Evolutionary conservation across 2,113 vertebrate genomes (phyloP).

Genomic region (Hydropotes inermis): DNA sequence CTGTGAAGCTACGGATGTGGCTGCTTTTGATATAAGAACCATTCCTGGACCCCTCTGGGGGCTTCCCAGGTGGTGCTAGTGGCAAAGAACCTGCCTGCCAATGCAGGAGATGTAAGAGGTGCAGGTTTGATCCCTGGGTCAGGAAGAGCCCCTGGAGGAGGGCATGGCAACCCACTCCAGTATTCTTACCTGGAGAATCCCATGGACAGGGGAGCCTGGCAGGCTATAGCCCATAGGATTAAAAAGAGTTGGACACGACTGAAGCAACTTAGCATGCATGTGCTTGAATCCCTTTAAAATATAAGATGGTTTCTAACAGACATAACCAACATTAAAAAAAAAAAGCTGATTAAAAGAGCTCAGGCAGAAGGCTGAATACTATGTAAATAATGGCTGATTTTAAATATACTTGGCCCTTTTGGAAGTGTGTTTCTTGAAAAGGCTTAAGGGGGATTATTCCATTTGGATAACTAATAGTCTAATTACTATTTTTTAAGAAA

Average conservation of each 20-base stretch:
- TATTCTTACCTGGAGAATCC: not conserved
- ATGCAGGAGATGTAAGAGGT: not conserved
- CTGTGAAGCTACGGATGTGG: not conserved
- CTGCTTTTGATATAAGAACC: constrained; percentile 21
- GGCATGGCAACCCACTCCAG: not conserved
- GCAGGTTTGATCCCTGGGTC: not conserved
- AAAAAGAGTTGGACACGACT: not conserved
- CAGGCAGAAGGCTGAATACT: not conserved
- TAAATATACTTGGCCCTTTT: constrained; percentile 45
- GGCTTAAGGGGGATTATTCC: constrained; percentile 44
- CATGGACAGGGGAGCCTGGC: not conserved
- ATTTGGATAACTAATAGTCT: constrained; percentile 53
- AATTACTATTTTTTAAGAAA: constrained; percentile 32
- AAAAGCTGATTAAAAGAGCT: constrained; percentile 9
- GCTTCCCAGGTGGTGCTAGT: not conserved
- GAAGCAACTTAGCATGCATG: not conserved
- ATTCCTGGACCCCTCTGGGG: not conserved
- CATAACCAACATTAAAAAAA: not conserved
- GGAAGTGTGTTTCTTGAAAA: constrained; percentile 63
- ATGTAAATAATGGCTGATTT: constrained; percentile 40
- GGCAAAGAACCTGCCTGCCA: not conserved
- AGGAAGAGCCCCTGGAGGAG: not conserved
- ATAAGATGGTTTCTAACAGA: constrained; percentile 53
- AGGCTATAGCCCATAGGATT: not conserved
- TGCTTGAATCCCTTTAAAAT: constrained; percentile 17